Evolutionary conservation across 2,113 vertebrate species (phyloP), one percentile per base, ranked within the genome.

Genomic region (Thamnaconus septentrionalis): DNA sequence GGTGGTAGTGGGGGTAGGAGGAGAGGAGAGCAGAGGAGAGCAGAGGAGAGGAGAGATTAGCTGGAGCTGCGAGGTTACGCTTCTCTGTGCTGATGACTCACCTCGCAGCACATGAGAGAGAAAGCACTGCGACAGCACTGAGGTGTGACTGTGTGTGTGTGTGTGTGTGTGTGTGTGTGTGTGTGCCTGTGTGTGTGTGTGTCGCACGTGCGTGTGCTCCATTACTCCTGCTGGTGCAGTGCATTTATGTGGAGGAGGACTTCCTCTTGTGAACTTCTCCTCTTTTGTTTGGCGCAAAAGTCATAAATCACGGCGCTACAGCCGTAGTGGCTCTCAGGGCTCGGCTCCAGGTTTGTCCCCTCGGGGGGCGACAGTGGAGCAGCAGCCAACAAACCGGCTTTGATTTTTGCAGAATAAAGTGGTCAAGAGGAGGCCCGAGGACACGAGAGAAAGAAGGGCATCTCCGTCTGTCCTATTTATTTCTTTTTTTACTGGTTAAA

Each of bases 31-130:
- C 59, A 67, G 59, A 53, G 53, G 78, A 66, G 54, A 64, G 69
- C 72, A 52, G 64, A 76, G 62, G 78, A 77, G 69, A 72, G 82
- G 71, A 72, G 79, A 85, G 83, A 88, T 88, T 88, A 90, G 78
- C 79, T 71, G 73, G 64, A 84, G 78, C 79, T 80, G 77, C 56
- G 79, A 84, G 85, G 82, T 84, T 87, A 71, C 74, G 80, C 83
- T 86, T 81, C 73, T 80, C 66, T 57, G 76, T 77, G 84, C 79
- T 82, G 83, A 91, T 91, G 89, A 91, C 88, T 91, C 91, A 92
- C 89, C 89, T 90, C 90, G 71, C 56, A 73, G 80, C 84, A 88
- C 82, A 87, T 75, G 65, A 45, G 80, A 74, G 78, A 87, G 77
- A 81, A 84, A 88, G 81, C 85, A 88, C 87, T 91, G 90, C 86